Evolutionary conservation across 1,140 invertebrate genomes (phyloP).

Genomic region (Drosophila mayri): DNA sequence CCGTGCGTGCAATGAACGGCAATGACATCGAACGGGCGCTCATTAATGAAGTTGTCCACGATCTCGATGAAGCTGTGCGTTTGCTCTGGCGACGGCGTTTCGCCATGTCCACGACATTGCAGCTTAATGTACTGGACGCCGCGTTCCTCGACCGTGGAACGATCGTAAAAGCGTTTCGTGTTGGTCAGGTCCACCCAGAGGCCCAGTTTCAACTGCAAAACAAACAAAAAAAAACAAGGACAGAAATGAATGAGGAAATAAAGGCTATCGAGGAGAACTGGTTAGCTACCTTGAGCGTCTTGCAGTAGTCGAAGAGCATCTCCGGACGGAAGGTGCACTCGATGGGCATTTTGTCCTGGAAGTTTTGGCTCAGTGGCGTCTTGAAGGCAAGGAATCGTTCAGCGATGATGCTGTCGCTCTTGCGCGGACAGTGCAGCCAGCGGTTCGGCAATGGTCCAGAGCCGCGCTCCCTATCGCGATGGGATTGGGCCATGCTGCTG

Average conservation of each 20-base stretch:
- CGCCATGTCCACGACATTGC: slow-evolving; percentile 93
- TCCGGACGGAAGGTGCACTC: slow-evolving; percentile 92
- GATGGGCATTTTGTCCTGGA: slow-evolving; percentile 92
- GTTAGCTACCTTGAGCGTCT: slow-evolving; percentile 88
- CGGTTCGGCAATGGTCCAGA: slow-evolving; percentile 92
- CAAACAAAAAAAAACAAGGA: too few relatives aligned
- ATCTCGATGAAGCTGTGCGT: slow-evolving; percentile 91
- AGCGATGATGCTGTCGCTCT: slow-evolving; percentile 90
- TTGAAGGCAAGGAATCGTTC: slow-evolving; percentile 97
- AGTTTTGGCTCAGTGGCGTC: slow-evolving; percentile 92
- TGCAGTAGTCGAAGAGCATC: slow-evolving; percentile 92
- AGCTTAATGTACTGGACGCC: slow-evolving; percentile 94
- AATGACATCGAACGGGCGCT: slow-evolving; percentile 92
- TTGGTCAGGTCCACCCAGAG: slow-evolving; percentile 99
- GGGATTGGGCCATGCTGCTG: slow-evolving; percentile 54
- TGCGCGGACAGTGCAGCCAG: slow-evolving; percentile 97
- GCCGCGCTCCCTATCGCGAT: slow-evolving; percentile 63
- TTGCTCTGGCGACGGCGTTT: slow-evolving; percentile 92
- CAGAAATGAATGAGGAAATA: not conserved
- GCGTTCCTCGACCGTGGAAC: slow-evolving; percentile 89
- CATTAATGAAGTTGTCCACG: slow-evolving; percentile 91
- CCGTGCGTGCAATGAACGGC: slow-evolving; percentile 99
- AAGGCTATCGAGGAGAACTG: not conserved
- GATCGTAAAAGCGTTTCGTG: slow-evolving; percentile 96
- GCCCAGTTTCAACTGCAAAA: slow-evolving; percentile 91